Percentiles rank a stretch among this genome's conserved stretches.
Evolutionary conservation across 2,113 vertebrate genomes (phyloP).

Genomic region (Penelope pileata): DNA sequence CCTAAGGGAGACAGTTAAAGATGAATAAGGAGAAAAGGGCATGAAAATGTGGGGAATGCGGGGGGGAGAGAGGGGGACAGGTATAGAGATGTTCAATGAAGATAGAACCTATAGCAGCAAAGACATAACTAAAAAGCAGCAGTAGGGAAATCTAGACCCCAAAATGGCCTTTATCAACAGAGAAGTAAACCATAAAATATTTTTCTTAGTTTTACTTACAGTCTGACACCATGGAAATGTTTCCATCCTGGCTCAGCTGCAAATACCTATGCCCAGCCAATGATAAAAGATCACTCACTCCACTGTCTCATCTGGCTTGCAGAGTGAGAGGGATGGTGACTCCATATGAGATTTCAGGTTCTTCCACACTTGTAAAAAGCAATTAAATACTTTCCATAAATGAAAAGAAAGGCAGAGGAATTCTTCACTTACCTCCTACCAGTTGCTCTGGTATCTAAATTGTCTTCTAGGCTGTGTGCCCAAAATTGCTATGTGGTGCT

Average conservation of each 20-base stretch:
- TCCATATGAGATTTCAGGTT: not conserved
- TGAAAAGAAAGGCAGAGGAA: not conserved
- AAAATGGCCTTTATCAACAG: not conserved
- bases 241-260: not conserved
- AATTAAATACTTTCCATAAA: not conserved
- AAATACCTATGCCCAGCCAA: not conserved
- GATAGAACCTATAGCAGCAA: not conserved
- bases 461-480: slow-evolving; percentile 25
- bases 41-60: not conserved
- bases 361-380: not conserved
- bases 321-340: not conserved
- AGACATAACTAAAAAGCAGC: not conserved
- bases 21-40: not conserved
- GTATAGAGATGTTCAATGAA: not conserved
- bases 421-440: slow-evolving; percentile 6
- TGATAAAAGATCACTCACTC: not conserved
- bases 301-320: not conserved
- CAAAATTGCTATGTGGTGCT: slow-evolving; percentile 6
- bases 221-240: not conserved
- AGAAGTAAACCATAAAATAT: not conserved
- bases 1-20: not conserved
- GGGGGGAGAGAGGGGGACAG: too few species aligned
- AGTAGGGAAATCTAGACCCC: not conserved
- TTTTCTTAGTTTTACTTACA: not conserved
- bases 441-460: slow-evolving; percentile 12